Conservation (phyloP, 2,113 vertebrate species). For the Hippocampus comes region DNA sequence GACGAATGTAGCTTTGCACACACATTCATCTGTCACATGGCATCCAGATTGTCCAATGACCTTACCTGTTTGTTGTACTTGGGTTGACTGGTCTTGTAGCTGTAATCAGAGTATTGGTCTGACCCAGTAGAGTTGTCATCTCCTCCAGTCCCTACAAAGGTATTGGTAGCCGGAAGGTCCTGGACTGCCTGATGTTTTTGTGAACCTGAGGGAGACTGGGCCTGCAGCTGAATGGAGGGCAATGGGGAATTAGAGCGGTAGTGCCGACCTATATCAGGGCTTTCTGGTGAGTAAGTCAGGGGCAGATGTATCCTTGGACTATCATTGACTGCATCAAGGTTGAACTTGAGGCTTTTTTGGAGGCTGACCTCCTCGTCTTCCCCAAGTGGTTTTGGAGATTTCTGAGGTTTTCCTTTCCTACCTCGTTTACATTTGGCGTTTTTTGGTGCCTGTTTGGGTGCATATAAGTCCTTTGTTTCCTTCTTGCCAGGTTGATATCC, state of each 20-base stretch:
- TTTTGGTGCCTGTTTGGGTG: conserved; percentile 90
- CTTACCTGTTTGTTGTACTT: conserved; percentile 99
- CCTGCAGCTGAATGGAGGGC: conserved; percentile 97
- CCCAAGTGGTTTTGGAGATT: conserved; percentile 85
- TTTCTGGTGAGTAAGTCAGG: conserved; percentile 94
- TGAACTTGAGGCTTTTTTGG: conserved; percentile 96
- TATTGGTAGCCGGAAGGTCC: conserved; percentile 95
- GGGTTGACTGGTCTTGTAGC: conserved; percentile 94
- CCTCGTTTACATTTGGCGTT: conserved; percentile 87
- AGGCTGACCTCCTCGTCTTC: conserved; percentile 85
- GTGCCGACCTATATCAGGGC: conserved; percentile 93
- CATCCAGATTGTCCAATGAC: conserved; percentile 30
- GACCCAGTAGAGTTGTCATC: conserved; percentile 97
- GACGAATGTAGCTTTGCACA: neutral
- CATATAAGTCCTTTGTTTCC: conserved; percentile 95
- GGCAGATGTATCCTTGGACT: conserved; percentile 97
- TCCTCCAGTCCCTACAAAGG: conserved; percentile 95
- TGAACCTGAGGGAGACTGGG: conserved; percentile 94
- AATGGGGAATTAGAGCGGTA: conserved; percentile 97
- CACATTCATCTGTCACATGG: neutral
- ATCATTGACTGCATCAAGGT: conserved; percentile 89
- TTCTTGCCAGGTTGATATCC: conserved; percentile 98
- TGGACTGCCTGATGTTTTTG: conserved; percentile 99
- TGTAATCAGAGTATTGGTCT: conserved; percentile 99
- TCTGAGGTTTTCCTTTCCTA: conserved; percentile 89